Evolutionary conservation across 2,888 invertebrate genomes (phyloP), one percentile per base, ranked within the genome.

Genomic region (Hartigia nigra): DNA sequence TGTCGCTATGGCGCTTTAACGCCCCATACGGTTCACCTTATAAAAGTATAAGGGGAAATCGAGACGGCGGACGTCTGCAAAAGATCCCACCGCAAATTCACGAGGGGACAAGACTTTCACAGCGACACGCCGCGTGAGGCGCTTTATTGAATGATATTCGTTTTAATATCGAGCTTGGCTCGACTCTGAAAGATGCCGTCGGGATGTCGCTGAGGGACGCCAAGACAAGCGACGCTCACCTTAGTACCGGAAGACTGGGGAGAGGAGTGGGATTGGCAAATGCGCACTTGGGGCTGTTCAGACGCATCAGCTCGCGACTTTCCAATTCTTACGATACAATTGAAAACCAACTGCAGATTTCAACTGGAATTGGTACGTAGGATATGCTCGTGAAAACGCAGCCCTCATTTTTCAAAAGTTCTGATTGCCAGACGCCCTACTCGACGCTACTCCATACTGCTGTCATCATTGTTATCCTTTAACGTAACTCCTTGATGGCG

Each of bases 131-230:
- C 78, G 12, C 69, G 70, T 72, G 70, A 81, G 72, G 34, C 69
- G 76, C 76, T 76, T 81, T 81, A 80, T 80, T 74, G 80, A 82
- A 82, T 81, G 80, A 82, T 82, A 83, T 81, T 83, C 82, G 79
- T 78, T 83, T 82, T 83, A 83, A 83, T 83, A 83, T 83, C 82
- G 81, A 77, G 69, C 14, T 34, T 14, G 55, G n/a, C 76, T 72
- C 31, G 31, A 23, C 72, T 31, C 72, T 31, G 72, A 55, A 55
- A 55, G 55, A 9, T 55, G 55, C 55, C 55, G 55, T 55, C 55
- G 55, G 55, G 55, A 55, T 5, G 55, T 55, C 23, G 55, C 55
- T 23, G 55, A 55, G 55, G 23, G 55, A 55, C 55, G 55, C 55
- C 55, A 55, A 55, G 55, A 55, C 55, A 55, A 55, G 55, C 55